Conservation (phyloP, 2,113 vertebrate species). For the Antechinus flavipes region DNA sequence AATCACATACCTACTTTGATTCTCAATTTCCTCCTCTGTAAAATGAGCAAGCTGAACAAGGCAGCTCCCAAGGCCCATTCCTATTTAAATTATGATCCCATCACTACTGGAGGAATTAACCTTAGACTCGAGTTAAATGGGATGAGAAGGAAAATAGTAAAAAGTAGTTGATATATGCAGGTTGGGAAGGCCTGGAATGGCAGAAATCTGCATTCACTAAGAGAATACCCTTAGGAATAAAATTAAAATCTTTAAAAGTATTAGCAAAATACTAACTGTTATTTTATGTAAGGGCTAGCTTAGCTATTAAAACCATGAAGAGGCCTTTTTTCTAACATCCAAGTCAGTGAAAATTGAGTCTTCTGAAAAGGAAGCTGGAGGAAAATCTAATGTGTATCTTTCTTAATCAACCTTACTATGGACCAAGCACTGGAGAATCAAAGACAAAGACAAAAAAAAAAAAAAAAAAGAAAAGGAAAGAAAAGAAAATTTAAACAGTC, state of each 20-base stretch:
- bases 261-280: slow-evolving; percentile 8
- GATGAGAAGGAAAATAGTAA: background rate
- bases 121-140: background rate
- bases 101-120: background rate
- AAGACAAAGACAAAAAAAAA: background rate
- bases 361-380: background rate
- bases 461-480: no score
- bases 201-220: background rate
- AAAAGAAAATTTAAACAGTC: background rate
- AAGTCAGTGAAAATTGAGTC: background rate
- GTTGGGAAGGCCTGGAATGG: background rate
- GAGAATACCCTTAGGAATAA: background rate
- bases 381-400: background rate
- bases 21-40: background rate
- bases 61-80: background rate
- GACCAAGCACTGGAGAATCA: background rate
- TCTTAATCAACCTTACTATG: background rate
- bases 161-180: background rate
- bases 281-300: background rate
- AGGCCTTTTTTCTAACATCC: slow-evolving; percentile 12
- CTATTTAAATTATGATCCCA: background rate
- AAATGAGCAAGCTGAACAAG: background rate
- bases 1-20: background rate
- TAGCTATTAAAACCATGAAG: background rate
- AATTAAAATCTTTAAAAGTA: background rate